Conservation (phyloP, 2,888 invertebrate species). For the Tetrapedia diversipes region DNA sequence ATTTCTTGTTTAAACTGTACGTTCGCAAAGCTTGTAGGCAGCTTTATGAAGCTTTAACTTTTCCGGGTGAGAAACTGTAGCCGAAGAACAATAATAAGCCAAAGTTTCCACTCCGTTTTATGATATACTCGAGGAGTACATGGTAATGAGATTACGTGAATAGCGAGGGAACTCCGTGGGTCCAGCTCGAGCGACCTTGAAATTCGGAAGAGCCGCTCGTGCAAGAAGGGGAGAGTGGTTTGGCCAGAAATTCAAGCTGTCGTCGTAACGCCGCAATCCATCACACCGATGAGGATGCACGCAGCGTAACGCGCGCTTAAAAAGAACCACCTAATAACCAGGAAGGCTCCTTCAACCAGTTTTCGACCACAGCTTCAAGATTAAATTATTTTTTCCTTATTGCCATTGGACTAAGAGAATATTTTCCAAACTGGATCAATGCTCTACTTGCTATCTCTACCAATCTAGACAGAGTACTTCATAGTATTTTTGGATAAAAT, state of each 20-base stretch:
- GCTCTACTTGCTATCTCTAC: no score
- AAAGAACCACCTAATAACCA: constrained; percentile 18
- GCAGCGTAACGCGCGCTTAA: constrained; percentile 19
- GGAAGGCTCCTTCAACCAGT: background rate
- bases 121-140: background rate
- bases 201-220: constrained; percentile 60
- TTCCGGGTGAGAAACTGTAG: no score
- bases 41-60: no score
- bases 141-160: constrained; percentile 24
- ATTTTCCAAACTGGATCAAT: no score
- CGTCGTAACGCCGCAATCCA: constrained; percentile 66
- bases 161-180: background rate
- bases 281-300: constrained; percentile 61
- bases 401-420: background rate
- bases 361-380: no score
- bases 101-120: no score
- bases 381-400: background rate
- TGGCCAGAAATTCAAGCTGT: constrained; percentile 63
- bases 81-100: no score
- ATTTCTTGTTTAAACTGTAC: no score
- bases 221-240: constrained; percentile 68
- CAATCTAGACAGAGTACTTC: no score
- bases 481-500: no score
- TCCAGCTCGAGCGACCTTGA: constrained; percentile 60
- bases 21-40: no score